Conservation (phyloP, 2,113 vertebrate genomes). For the Melanotaenia duboulayi region DNA sequence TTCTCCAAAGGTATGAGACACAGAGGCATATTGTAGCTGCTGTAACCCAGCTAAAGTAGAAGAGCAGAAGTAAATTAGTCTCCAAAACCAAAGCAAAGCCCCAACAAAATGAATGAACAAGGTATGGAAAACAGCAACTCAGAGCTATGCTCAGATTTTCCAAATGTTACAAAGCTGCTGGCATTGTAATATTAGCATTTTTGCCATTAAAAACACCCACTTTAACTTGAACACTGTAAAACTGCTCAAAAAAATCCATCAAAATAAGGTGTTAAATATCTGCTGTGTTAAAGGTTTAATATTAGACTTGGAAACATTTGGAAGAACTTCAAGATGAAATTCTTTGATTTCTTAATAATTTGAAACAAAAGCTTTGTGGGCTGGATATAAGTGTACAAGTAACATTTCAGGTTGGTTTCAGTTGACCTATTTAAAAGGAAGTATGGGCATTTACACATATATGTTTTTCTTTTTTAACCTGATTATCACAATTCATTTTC, state of each 20-base stretch:
- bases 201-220: slow-evolving; percentile 18
- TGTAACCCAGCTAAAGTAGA: slow-evolving; percentile 29
- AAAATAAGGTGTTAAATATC: slow-evolving; percentile 17
- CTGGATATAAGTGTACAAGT: too few species aligned
- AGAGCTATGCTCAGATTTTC: slow-evolving; percentile 43
- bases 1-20: slow-evolving; percentile 65
- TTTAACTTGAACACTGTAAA: slow-evolving; percentile 1
- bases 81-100: slow-evolving; percentile 42
- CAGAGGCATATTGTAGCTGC: slow-evolving; percentile 65
- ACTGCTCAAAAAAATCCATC: slow-evolving; percentile 11
- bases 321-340: background rate
- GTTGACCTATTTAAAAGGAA: too few species aligned
- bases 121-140: slow-evolving; percentile 33
- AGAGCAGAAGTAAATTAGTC: slow-evolving; percentile 48
- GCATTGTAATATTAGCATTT: slow-evolving; percentile 3
- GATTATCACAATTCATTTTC: background rate
- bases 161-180: slow-evolving; percentile 35
- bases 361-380: background rate
- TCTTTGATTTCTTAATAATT: background rate
- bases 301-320: background rate
- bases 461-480: background rate
- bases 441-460: background rate
- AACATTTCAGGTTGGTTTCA: too few species aligned
- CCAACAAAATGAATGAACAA: slow-evolving; percentile 46
- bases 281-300: background rate